These are phyloP conservation scores for Drosophila demipolita DNA, from an alignment of 2,888 invertebrate genomes.

Conservation along the genomic window DNA sequence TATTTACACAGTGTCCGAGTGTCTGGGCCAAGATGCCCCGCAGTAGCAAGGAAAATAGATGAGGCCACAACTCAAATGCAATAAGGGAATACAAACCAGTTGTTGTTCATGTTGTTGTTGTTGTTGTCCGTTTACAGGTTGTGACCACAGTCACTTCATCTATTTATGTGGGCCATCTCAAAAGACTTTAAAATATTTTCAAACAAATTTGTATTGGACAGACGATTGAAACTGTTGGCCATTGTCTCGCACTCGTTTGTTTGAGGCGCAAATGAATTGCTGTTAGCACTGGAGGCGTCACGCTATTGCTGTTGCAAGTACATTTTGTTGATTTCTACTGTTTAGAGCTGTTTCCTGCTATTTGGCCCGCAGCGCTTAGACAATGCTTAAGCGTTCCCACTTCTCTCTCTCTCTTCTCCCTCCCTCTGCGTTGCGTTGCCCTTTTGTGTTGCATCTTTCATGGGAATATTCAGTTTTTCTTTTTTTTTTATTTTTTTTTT, in stretches of 20 bases:
- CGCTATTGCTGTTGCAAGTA: conserved; percentile 47
- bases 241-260: conserved; percentile 40
- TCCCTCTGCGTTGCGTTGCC: conserved; percentile 3
- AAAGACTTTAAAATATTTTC: conserved; percentile 38
- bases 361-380: conserved; percentile 54
- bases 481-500: neutral
- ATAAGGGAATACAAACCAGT: conserved; percentile 4
- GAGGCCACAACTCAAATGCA: conserved; percentile 55
- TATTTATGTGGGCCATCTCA: conserved; percentile 11
- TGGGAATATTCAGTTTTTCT: conserved; percentile 37
- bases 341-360: conserved; percentile 55
- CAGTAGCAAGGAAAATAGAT: conserved; percentile 51
- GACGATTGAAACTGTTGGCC: conserved; percentile 30
- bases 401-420: neutral
- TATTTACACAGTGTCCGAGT: conserved; percentile 59
- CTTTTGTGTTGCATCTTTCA: conserved; percentile 32
- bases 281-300: conserved; percentile 48
- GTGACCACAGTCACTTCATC: conserved; percentile 28
- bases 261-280: conserved; percentile 58
- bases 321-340: conserved; percentile 59
- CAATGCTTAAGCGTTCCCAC: conserved; percentile 54
- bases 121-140: conserved; percentile 25
- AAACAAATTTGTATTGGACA: conserved; percentile 29
- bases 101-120: conserved; percentile 3
- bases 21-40: conserved; percentile 17